Conservation (phyloP, 37 sponge, comb jelly and placozoan species). For the Mnemiopsis leidyi region DNA sequence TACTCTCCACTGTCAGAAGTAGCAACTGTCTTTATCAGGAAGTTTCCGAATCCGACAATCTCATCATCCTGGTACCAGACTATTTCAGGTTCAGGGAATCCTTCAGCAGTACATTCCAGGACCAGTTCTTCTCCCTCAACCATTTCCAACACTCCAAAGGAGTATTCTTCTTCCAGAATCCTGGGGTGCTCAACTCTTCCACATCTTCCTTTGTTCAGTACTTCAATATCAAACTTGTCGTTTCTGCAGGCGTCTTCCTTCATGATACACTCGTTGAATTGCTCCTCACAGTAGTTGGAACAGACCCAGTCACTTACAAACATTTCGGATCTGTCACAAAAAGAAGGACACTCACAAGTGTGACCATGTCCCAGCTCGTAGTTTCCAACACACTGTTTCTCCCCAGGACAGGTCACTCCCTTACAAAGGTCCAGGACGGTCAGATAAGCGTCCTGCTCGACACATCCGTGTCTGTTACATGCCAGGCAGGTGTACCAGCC, state of each 20-base stretch:
- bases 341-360: slow-evolving; percentile 1
- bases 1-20: neutral
- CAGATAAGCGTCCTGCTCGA: slow-evolving; percentile 12
- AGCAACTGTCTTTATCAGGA: neutral
- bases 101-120: neutral
- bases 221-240: slow-evolving; percentile 5
- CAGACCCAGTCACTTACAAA: neutral
- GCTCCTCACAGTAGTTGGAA: slow-evolving; percentile 39
- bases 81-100: neutral
- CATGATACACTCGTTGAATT: slow-evolving; percentile 22
- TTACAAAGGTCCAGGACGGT: slow-evolving; percentile 30
- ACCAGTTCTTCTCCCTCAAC: neutral
- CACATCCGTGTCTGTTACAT: slow-evolving; percentile 21
- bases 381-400: slow-evolving; percentile 39
- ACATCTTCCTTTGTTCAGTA: slow-evolving; percentile 8
- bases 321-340: neutral
- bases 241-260: neutral
- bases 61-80: neutral
- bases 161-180: neutral
- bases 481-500: slow-evolving; percentile 63
- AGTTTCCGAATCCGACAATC: neutral
- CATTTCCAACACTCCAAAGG: neutral
- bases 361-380: neutral
- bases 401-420: slow-evolving; percentile 50
- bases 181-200: neutral